A percentile compares a stretch with the other conserved stretches of the same genome.
Evolutionary conservation across 2,113 vertebrate species (phyloP).

Genomic region (Laticauda laticaudata): DNA sequence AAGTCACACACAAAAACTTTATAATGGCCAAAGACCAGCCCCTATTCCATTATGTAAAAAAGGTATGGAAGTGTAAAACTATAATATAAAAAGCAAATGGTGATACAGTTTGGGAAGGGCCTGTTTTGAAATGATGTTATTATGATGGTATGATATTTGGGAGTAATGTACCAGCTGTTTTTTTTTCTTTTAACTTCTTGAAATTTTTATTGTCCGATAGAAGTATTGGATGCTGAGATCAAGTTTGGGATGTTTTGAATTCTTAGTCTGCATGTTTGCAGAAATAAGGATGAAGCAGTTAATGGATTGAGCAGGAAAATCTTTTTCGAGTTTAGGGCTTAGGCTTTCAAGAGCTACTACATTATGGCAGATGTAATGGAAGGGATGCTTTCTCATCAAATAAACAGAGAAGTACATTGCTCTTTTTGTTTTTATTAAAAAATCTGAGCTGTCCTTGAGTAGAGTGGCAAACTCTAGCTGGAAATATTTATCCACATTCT

Average conservation of each 20-base stretch:
- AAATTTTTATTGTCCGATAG: neutral
- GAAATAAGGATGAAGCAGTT: neutral
- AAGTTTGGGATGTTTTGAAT: conserved; percentile 4
- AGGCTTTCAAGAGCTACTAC: neutral
- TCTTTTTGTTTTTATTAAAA: neutral
- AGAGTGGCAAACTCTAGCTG: neutral
- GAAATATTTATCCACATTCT: conserved; percentile 5
- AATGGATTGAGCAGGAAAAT: neutral
- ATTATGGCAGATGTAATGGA: neutral
- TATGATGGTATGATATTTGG: no score
- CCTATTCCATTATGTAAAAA: neutral
- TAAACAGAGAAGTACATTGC: neutral
- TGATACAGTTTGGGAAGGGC: neutral
- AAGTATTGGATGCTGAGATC: neutral
- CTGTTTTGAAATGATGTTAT: neutral
- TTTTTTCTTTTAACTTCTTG: neutral
- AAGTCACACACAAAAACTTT: neutral
- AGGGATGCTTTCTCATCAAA: neutral
- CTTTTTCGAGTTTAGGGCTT: neutral
- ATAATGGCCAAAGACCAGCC: neutral
- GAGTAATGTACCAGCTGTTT: no score
- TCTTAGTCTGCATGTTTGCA: neutral
- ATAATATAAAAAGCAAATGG: neutral
- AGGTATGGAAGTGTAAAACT: neutral
- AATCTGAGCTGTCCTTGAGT: neutral